A percentile compares a stretch with the other conserved stretches of the same genome.
phyloP scores from a whole-genome alignment of 2,113 vertebrate genomes.

The Phalacrocorax pelagicus region DNA sequence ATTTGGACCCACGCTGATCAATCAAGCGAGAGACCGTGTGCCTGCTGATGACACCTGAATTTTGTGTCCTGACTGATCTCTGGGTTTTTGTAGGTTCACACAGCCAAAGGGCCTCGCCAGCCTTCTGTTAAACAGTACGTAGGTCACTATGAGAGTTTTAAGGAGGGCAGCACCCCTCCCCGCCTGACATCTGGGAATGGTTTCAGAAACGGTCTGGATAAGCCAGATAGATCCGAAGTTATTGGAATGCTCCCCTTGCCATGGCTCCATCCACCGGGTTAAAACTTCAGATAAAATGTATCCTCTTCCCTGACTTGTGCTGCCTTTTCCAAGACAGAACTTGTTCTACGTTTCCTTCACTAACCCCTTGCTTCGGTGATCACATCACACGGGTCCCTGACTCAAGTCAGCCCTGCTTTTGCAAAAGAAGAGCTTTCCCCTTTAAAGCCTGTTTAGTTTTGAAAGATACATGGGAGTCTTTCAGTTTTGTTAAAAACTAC shows the following conservation, averaged over 20 bases:
- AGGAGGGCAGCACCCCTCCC: neutral
- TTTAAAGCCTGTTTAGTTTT: neutral
- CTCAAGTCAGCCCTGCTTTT: neutral
- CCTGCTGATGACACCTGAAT: neutral
- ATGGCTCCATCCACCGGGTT: neutral
- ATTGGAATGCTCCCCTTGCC: neutral
- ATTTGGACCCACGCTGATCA: neutral
- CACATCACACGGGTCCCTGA: neutral
- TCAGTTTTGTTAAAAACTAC: neutral
- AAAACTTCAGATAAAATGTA: neutral
- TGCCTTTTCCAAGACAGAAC: neutral
- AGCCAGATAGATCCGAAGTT: neutral
- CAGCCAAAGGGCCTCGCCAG: neutral
- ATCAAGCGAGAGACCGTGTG: neutral
- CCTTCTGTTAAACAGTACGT: neutral
- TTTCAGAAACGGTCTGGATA: neutral
- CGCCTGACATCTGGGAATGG: neutral
- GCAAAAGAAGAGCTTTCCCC: neutral
- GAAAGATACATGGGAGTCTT: neutral
- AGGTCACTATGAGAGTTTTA: neutral
- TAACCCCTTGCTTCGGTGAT: neutral
- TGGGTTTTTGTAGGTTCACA: neutral
- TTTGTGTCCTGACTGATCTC: neutral
- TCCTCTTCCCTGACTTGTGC: neutral
- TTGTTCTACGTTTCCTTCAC: neutral